Base-by-base conservation (phyloP, 2,113 vertebrate species). In the Bucco capensis region DNA sequence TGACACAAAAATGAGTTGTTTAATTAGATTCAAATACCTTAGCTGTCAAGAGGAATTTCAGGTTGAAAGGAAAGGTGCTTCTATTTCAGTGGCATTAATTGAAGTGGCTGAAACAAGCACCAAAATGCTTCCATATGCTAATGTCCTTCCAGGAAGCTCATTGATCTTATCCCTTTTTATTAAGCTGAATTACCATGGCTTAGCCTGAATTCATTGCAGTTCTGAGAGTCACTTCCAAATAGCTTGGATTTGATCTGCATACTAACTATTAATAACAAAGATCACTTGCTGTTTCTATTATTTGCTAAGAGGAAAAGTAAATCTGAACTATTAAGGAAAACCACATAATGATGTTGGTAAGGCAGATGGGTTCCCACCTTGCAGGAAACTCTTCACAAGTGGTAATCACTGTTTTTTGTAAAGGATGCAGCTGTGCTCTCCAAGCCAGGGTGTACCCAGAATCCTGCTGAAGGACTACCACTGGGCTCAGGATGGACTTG, bases 61-160 rank as follows among this genome's bases (percentile, higher is more conserved):
- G 8, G 46, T 66, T 89, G 71, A 83, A 95, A 87, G 58, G 27
- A 85, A 65, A 54, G 46, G 23, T 87, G 18, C 31, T 94, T 90
- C 67, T 79, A 9, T 87, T 94, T 70, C 61, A 83, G 42, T 82
- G 85, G 28, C 38, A 8, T 73, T 85, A 46, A 60, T 74, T 60
- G 53, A 82, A 87, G 85, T 79, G 50, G n/a, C 89, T 91, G 66
- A 89, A 92, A 35, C 67, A 66, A 93, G 66, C 35, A 60, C 73
- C 35, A 75, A 37, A 92, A 72, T 75, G 53, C 74, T 92, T 89
- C 94, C 84, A 65, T 82, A 31, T 87, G 40, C 24, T 47, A 38
- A 79, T 17, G 82, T 54, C 38, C 60, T 93, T 94, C 70, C 0
- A 0, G 80, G 86, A 74, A 95, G 54, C 49, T 86, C 8, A 13